These are phyloP conservation scores for Anisognathus igniventris DNA, from an alignment of 2,797 vertebrate genomes.

Conservation along the genomic window DNA sequence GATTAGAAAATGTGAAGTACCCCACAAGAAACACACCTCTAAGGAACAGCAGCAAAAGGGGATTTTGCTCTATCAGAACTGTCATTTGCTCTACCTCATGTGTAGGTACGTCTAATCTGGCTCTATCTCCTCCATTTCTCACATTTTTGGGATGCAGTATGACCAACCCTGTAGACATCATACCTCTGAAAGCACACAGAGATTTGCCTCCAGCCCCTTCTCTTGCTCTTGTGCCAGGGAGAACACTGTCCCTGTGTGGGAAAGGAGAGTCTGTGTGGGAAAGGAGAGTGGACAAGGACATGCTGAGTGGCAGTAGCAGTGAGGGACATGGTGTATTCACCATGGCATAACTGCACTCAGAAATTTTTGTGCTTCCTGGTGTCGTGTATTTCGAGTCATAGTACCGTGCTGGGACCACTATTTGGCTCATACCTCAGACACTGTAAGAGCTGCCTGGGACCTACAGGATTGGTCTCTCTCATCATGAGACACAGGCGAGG, in stretches of 20 bases:
- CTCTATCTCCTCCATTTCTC: not conserved
- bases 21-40: not conserved
- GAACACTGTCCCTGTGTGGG: not conserved
- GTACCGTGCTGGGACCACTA: not conserved
- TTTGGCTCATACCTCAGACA: not conserved
- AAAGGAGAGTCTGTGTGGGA: rapidly evolving
- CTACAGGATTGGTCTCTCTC: not conserved
- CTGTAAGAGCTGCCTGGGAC: not conserved
- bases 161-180: not conserved
- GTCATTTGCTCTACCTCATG: not conserved
- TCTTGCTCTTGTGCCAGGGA: not conserved
- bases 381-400: rapidly evolving
- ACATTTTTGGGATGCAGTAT: not conserved
- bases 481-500: not conserved
- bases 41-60: not conserved
- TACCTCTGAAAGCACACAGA: not conserved
- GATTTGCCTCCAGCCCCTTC: not conserved
- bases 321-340: not conserved
- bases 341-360: not conserved
- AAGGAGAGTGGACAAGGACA: not conserved
- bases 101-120: not conserved
- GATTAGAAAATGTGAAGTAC: not conserved
- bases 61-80: not conserved
- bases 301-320: not conserved
- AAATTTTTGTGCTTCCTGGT: not conserved